Evolutionary conservation across 2,797 vertebrate genomes (phyloP).

Genomic region (Notoglanidium macrostoma): DNA sequence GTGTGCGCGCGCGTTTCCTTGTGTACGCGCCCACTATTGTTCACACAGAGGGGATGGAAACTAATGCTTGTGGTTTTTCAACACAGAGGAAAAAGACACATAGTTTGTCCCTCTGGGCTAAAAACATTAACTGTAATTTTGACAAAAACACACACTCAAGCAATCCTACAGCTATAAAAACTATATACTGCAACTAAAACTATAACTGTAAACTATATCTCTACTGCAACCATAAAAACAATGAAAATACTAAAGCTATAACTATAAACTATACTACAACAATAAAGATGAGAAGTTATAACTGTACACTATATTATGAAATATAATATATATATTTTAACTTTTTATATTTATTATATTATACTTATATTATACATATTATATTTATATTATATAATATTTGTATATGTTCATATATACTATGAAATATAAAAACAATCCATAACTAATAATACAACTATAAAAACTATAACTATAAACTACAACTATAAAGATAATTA

Average conservation of each 20-base stretch:
- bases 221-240: background rate
- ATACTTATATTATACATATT: no score
- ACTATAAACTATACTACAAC: background rate
- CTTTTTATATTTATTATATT: no score
- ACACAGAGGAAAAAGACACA: slow-evolving; percentile 65
- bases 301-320: background rate
- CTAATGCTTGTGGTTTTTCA: slow-evolving; percentile 65
- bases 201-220: background rate
- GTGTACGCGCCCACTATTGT: slow-evolving; percentile 73
- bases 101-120: slow-evolving; percentile 6
- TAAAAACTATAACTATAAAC: background rate
- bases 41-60: slow-evolving; percentile 65
- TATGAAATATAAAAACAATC: background rate
- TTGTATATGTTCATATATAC: no score
- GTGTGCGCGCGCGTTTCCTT: slow-evolving; percentile 61
- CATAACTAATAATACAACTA: background rate
- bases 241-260: background rate
- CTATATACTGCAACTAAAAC: slow-evolving; percentile 32
- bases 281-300: background rate
- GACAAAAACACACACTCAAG: slow-evolving; percentile 23
- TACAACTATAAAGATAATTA: background rate
- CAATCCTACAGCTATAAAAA: background rate
- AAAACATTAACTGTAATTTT: slow-evolving; percentile 11
- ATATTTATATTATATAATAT: no score
- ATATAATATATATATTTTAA: no score